These are phyloP conservation scores for Microcebus jonahi DNA, from an alignment of 2,113 vertebrate species.

Conservation along the genomic window DNA sequence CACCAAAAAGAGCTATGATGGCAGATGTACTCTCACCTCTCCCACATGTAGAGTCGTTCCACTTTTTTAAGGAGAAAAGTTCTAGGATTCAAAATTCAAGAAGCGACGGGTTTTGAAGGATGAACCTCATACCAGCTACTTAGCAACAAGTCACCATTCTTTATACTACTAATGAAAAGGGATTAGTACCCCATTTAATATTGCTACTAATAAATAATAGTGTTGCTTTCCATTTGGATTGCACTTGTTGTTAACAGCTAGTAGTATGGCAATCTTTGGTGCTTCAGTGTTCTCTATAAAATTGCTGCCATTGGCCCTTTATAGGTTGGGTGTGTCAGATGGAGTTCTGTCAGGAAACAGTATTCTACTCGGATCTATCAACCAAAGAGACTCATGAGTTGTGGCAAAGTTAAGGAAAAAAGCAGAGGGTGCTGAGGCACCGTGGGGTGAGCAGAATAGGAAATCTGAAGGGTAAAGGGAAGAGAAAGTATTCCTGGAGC, in stretches of 20 bases:
- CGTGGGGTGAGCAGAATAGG: background rate
- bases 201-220: background rate
- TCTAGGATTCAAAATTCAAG: slow-evolving; percentile 42
- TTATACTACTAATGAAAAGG: background rate
- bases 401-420: background rate
- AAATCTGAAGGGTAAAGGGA: background rate
- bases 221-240: background rate
- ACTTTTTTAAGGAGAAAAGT: slow-evolving; percentile 42
- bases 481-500: background rate
- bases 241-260: background rate
- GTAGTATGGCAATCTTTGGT: background rate
- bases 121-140: background rate
- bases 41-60: slow-evolving; percentile 39
- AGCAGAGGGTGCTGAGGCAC: background rate
- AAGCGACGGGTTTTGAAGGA: slow-evolving; percentile 36
- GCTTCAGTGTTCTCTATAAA: background rate
- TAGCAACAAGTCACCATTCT: background rate
- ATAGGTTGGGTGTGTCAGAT: background rate
- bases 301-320: background rate
- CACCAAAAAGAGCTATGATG: slow-evolving; percentile 57
- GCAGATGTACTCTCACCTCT: slow-evolving; percentile 61
- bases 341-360: background rate
- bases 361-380: background rate
- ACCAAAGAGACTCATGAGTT: background rate
- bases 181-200: background rate